Conservation (phyloP, 2,113 vertebrate genomes). For the Phodopus roborovskii region DNA sequence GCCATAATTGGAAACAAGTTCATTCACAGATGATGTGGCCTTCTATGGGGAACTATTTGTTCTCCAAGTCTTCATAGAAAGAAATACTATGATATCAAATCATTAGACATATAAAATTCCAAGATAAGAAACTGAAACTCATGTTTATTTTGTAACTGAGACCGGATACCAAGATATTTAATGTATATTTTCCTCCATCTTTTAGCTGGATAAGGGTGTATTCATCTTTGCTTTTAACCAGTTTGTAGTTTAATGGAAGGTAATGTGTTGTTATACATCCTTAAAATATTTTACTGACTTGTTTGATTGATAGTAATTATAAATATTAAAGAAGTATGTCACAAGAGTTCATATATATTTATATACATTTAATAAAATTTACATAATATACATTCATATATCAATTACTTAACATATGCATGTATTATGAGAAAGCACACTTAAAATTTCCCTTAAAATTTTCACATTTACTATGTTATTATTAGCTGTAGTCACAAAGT, state of each 20-base stretch:
- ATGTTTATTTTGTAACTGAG: not conserved
- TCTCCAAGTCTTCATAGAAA: slow-evolving; percentile 8
- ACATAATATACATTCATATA: not conserved
- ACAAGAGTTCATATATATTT: not conserved
- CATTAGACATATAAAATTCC: not conserved
- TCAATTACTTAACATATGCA: not conserved
- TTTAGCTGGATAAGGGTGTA: not conserved
- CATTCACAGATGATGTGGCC: not conserved
- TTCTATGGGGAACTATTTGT: not conserved
- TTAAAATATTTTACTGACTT: not conserved
- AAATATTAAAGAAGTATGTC: no score
- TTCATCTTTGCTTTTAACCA: not conserved
- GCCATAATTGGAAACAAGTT: not conserved
- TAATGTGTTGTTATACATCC: not conserved
- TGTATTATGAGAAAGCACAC: not conserved
- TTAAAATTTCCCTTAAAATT: not conserved
- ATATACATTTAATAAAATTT: no score
- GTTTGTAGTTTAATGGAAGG: not conserved
- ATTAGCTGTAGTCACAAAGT: not conserved
- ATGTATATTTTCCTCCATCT: not conserved
- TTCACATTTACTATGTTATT: not conserved
- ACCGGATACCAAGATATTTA: not conserved
- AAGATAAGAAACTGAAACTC: not conserved
- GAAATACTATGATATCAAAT: not conserved
- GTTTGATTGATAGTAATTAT: not conserved